Base-by-base conservation (phyloP, 2,797 vertebrate genomes). In the Knipowitschia caucasica region DNA sequence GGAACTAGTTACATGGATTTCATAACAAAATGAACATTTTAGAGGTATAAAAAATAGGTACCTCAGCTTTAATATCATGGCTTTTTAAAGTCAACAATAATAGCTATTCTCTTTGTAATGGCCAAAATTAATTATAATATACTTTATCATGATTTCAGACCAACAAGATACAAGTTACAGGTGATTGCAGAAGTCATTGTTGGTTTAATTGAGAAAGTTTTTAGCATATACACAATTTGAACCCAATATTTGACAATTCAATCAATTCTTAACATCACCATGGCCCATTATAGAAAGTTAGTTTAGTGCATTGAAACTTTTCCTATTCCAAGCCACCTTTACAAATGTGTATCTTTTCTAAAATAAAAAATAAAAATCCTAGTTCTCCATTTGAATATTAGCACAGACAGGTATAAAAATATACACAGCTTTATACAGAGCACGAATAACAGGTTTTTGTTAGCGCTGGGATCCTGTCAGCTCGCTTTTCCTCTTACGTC, bases 381-480 rank as follows among this genome's bases (percentile, higher is more conserved):
- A 46, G 53, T 59, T 75, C 66, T 57, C 9, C 61, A 57, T 81
- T 82, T 85, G 81, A 80, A 85, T 78, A 86, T 83, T 72, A 84
- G 74, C 39, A 62, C 73, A 84, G 77, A 77, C 82, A 84, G 82
- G 86, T 85, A 83, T 84, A 88, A 84, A 89, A 89, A 88, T 88
- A 90, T 56, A 82, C 67, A 81, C 71, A 50, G 66, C 74, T 55
- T 74, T n/a, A 81, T 70, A 69, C 56, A 59, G 63, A 62, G 80
- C 64, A 66, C 71, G 85, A 83, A 83, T 69, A 79, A 78, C 67
- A 73, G 81, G 86, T 88, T 87, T 89, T 84, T 90, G 86, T 82
- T 89, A 88, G 86, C 88, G 77, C 86, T 88, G 79, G 80, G 73
- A 31, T 82, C 83, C 84, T 87, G 90, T 90, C 90, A 89, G 77